Evolutionary conservation across 2,797 vertebrate species (phyloP).

Genomic region (Falco columbarius): DNA sequence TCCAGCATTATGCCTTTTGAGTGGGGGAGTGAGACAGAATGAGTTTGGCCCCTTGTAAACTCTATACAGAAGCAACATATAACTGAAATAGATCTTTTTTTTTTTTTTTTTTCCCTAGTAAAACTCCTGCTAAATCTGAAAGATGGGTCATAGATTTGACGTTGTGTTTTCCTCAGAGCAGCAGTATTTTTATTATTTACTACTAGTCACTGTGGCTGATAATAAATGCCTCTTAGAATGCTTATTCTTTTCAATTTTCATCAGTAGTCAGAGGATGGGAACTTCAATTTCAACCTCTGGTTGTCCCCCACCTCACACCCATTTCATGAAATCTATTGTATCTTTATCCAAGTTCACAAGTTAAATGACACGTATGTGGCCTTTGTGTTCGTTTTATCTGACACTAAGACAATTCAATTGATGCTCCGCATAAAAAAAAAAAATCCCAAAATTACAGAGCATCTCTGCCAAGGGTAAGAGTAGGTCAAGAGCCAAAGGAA

Average conservation of each 20-base stretch:
- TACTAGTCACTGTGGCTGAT: neutral
- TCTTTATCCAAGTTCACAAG: slow-evolving; percentile 49
- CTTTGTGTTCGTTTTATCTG: slow-evolving; percentile 61
- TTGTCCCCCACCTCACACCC: neutral
- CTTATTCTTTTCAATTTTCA: slow-evolving; percentile 47
- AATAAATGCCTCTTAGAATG: slow-evolving; percentile 38
- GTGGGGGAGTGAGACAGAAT: neutral
- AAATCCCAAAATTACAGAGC: slow-evolving; percentile 34
- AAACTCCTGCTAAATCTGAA: slow-evolving; percentile 9
- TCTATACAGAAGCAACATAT: neutral
- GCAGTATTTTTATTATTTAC: slow-evolving; percentile 29
- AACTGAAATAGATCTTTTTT: neutral
- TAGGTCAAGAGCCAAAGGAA: slow-evolving; percentile 65
- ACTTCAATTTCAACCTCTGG: slow-evolving; percentile 27
- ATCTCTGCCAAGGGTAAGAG: slow-evolving; percentile 62
- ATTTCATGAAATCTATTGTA: slow-evolving; percentile 46
- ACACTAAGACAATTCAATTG: slow-evolving; percentile 59
- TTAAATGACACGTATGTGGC: slow-evolving; percentile 45
- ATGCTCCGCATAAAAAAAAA: neutral
- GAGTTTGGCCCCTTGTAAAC: neutral
- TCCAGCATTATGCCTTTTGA: neutral
- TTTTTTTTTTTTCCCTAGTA: neutral
- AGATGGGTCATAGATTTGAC: neutral
- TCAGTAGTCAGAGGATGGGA: slow-evolving; percentile 8
- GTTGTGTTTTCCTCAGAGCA: neutral